Conservation (phyloP, 2,888 invertebrate genomes). For the Gerris lacustris region DNA sequence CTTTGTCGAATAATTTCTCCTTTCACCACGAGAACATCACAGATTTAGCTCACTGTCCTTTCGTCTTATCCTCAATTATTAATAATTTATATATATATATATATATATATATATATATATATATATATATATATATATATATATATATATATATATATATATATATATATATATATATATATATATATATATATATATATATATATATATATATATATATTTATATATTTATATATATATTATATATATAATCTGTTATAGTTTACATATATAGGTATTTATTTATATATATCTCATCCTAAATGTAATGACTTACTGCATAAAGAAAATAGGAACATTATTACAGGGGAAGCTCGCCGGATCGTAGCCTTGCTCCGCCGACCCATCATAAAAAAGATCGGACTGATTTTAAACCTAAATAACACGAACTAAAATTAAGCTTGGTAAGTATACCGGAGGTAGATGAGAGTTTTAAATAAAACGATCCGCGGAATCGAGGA, state of each 20-base stretch:
- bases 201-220: too few species aligned
- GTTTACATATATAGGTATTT: not conserved
- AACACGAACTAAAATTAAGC: not conserved
- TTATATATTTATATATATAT: constrained; percentile 7
- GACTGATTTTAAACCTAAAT: not conserved
- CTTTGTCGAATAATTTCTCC: too few species aligned
- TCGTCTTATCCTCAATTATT: too few species aligned
- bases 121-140: too few species aligned
- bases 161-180: too few species aligned
- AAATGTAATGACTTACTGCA: constrained; percentile 8
- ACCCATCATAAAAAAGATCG: not conserved
- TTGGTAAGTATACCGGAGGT: not conserved
- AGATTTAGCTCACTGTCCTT: constrained; percentile 27
- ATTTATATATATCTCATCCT: constrained; percentile 2
- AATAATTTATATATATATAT: too few species aligned
- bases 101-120: too few species aligned
- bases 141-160: too few species aligned
- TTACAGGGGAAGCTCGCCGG: not conserved
- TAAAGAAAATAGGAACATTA: constrained; percentile 27
- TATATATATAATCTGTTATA: not conserved
- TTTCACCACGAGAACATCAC: constrained; percentile 26
- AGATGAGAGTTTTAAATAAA: not conserved
- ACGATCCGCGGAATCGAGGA: not conserved
- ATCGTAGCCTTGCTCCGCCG: too few species aligned
- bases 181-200: too few species aligned